Evolutionary conservation across 2,888 invertebrate genomes (phyloP), one percentile per base, ranked within the genome.

Genomic region (Xanthorhoe spadicearia): DNA sequence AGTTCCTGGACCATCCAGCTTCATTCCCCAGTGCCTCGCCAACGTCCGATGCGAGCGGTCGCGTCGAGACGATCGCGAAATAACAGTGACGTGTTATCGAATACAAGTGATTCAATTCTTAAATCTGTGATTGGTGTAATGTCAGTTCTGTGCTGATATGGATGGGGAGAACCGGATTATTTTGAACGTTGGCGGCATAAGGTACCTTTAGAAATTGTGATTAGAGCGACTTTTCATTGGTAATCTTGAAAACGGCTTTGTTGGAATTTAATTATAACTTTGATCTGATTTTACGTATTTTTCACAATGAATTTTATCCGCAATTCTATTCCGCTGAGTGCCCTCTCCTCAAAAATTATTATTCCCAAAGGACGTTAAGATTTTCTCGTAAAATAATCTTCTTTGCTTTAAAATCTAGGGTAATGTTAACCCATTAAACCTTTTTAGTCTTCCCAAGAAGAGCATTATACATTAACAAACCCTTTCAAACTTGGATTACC

Each of bases 91-190:
- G 71, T 70, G 70, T 70, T 62, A 66, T 13, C 10, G 5, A 13
- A 13, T 13, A 13, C 13, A 43, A 43, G 38, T 43, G 38, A 65
- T 62, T 71, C 70, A 50, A 65, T 52, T 56, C 55, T 43, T 51
- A 62, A 62, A 57, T 54, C 74, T 80, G 81, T 85, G 81, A 74
- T 79, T 68, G 71, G 74, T 83, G 82, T 77, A 43, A 57, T 75
- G 78, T 79, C 79, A 77, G 82, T 83, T 84, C 83, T 81, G 76
- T 74, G 66, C 69, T 81, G 76, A 82, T 80, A 96, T 97, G 96
- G 97, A 97, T 95, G 96, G 97, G 76, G 98, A 98, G 94, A 98
- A 98, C 91, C 95, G 98, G 84, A 97, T 98, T 82, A 97, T 98
- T 88, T 94, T 98, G 85, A 98, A 98, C 94, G 98, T 98, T 85